Conservation (phyloP, 2,797 vertebrate genomes). For the Novumbra hubbsi region DNA sequence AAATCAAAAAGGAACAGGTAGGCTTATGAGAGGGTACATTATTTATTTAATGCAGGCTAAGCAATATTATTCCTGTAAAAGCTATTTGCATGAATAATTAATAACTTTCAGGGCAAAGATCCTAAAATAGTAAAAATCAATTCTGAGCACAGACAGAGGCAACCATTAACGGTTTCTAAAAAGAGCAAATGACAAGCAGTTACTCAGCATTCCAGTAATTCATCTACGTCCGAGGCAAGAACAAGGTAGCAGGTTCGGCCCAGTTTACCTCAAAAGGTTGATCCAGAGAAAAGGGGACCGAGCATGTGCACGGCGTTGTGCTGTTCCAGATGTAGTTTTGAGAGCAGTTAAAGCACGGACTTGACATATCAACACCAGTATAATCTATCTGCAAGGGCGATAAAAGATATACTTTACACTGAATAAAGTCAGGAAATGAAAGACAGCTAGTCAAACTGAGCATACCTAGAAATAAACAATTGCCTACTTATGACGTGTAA, state of each 20-base stretch:
- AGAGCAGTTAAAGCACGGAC: constrained; percentile 86
- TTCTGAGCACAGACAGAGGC: background rate
- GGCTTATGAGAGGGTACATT: background rate
- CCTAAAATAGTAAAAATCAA: constrained; percentile 7
- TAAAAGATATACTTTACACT: constrained; percentile 5
- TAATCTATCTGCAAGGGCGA: constrained; percentile 86
- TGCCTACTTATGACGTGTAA: background rate
- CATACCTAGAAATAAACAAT: background rate
- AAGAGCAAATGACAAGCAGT: background rate
- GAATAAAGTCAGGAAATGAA: background rate
- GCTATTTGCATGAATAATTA: background rate
- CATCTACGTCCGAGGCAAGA: too few species aligned
- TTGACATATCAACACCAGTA: constrained; percentile 80
- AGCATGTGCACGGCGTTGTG: constrained; percentile 76
- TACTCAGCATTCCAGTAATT: too few species aligned
- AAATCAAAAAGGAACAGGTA: background rate
- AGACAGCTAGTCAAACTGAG: background rate
- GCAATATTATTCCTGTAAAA: constrained; percentile 36
- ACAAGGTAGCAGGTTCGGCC: constrained; percentile 9
- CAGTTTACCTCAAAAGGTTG: constrained; percentile 87
- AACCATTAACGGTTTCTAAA: background rate
- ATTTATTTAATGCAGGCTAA: constrained; percentile 30
- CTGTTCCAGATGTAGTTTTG: constrained; percentile 79
- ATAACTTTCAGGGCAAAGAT: background rate
- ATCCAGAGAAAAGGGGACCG: constrained; percentile 80